phyloP scores from a whole-genome alignment of 92 coral and sea anemone genomes.

The Porites rus region DNA sequence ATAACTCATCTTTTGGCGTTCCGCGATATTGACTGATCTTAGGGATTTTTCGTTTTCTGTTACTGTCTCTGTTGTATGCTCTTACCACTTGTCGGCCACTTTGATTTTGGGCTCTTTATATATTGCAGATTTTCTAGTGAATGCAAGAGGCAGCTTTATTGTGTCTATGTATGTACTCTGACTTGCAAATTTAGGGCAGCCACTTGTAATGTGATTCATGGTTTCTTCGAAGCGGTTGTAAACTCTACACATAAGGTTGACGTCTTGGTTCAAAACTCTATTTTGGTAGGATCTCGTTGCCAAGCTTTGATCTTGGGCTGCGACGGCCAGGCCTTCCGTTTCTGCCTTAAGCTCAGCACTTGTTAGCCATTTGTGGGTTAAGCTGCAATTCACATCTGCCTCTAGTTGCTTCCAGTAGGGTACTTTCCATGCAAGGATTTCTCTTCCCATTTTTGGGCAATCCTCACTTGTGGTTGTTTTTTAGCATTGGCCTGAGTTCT shows the following conservation, averaged over 20 bases:
- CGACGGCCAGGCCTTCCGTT: constrained; percentile 26
- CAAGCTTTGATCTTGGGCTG: constrained; percentile 29
- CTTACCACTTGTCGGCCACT: neutral
- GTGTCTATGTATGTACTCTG: neutral
- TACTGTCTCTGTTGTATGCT: neutral
- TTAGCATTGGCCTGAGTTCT: neutral
- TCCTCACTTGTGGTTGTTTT: neutral
- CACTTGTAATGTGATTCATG: neutral
- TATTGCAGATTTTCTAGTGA: neutral
- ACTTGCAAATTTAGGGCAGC: neutral
- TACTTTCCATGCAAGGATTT: neutral
- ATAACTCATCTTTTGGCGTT: too few species aligned
- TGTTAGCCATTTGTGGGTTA: neutral
- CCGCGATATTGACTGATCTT: too few species aligned
- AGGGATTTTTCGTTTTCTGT: too few species aligned
- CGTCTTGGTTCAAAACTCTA: neutral
- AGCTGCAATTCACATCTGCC: neutral
- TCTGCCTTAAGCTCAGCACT: constrained; percentile 10
- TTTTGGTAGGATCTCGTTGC: constrained; percentile 3
- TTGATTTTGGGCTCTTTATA: neutral
- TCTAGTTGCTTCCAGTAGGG: neutral
- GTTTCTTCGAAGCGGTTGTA: neutral
- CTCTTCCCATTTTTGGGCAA: neutral
- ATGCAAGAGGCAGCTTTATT: neutral
- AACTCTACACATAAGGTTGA: neutral